Conservation (phyloP, 2,888 invertebrate genomes). For the Agriotes lineatus region DNA sequence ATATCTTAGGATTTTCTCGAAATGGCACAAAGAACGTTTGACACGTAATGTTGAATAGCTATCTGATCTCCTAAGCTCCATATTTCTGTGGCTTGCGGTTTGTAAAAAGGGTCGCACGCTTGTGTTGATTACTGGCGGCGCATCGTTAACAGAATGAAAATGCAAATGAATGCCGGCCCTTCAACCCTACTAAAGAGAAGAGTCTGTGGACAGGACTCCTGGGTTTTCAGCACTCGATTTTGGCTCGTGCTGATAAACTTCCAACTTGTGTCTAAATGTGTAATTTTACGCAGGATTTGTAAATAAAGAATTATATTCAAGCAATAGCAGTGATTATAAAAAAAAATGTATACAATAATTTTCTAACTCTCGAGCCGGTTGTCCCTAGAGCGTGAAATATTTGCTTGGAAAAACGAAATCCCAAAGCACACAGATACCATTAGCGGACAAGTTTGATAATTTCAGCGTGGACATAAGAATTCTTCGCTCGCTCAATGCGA, state of each 20-base stretch:
- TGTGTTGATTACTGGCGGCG: no score
- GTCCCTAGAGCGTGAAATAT: no score
- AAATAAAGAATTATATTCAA: no score
- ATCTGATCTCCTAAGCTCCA: conserved; percentile 2
- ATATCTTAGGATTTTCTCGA: conserved; percentile 23
- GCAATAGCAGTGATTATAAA: no score
- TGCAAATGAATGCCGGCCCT: not conserved
- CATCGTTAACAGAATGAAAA: not conserved
- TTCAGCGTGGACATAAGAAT: conserved; percentile 30
- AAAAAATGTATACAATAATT: no score
- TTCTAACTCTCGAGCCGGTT: no score
- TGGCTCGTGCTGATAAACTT: no score
- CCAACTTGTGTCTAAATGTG: no score
- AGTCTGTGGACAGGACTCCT: no score
- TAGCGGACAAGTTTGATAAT: conserved; percentile 18
- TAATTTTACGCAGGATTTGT: no score
- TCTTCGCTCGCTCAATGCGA: conserved; percentile 32
- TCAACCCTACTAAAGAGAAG: no score
- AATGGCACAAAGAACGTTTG: conserved; percentile 19
- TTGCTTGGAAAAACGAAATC: not conserved
- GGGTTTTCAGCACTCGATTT: conserved; percentile 1
- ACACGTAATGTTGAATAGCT: conserved; percentile 20
- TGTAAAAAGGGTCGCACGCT: no score
- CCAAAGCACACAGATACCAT: conserved; percentile 7
- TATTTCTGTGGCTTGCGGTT: not conserved